phyloP scores from a whole-genome alignment of 1,140 invertebrate genomes.

The Zaprionus taronus region DNA sequence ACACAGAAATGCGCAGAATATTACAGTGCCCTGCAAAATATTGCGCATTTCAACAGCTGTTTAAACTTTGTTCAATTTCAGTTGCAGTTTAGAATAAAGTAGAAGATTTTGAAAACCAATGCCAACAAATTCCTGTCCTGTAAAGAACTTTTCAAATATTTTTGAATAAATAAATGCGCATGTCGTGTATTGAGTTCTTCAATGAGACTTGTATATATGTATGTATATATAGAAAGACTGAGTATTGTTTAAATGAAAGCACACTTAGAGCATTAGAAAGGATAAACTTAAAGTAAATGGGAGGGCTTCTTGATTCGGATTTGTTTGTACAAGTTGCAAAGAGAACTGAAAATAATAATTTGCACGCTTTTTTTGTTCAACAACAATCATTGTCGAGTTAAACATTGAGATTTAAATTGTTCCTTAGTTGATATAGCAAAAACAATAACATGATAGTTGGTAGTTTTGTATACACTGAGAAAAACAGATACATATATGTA shows the following conservation, averaged over 20 bases:
- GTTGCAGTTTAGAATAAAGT: constrained; percentile 12
- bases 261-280: constrained; percentile 69
- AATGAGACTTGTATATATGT: constrained; percentile 29
- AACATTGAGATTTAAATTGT: constrained; percentile 53
- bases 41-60: constrained; percentile 48
- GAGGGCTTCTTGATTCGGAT: constrained; percentile 40
- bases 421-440: constrained; percentile 46
- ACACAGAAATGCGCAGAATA: constrained; percentile 62
- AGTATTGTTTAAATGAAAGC: constrained; percentile 61
- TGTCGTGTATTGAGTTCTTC: constrained; percentile 24
- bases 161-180: constrained; percentile 72
- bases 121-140: constrained; percentile 73
- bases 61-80: constrained; percentile 14
- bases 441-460: constrained; percentile 49
- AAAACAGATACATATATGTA: constrained; percentile 65
- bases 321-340: constrained; percentile 58
- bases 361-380: constrained; percentile 15
- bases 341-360: constrained; percentile 40
- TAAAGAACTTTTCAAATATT: constrained; percentile 71
- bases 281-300: constrained; percentile 50
- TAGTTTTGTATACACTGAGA: constrained; percentile 70
- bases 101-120: constrained; percentile 78
- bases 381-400: constrained; percentile 44
- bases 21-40: constrained; percentile 63
- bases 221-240: constrained; percentile 43